Conservation (phyloP, 2,888 invertebrate species). For the Pristionchus arcanus region DNA sequence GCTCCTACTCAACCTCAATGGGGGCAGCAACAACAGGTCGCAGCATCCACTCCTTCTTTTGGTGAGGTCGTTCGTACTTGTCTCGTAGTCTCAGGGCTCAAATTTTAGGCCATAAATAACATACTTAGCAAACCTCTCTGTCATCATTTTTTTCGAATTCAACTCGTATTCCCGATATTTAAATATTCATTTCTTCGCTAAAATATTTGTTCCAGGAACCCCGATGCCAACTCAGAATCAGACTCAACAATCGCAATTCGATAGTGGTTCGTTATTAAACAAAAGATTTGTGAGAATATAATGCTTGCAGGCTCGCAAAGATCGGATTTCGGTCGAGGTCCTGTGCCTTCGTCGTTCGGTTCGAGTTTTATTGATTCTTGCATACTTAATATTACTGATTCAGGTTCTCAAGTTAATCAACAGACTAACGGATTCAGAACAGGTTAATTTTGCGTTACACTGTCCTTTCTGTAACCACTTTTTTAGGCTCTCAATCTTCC, state of each 20-base stretch:
- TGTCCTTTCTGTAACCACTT: not conserved
- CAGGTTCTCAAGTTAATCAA: not conserved
- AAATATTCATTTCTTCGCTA: no score
- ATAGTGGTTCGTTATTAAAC: not conserved
- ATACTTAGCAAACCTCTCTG: no score
- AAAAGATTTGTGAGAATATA: not conserved
- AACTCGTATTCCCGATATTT: no score
- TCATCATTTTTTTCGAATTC: no score
- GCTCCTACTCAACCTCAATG: not conserved
- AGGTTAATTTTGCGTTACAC: not conserved
- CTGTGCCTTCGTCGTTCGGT: not conserved
- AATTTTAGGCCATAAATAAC: no score
- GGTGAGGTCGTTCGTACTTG: no score
- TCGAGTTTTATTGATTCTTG: no score
- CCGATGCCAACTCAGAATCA: not conserved
- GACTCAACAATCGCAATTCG: not conserved
- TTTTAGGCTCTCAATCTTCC: not conserved
- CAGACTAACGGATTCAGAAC: not conserved
- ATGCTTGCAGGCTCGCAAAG: not conserved
- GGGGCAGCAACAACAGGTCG: not conserved
- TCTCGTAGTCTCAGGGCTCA: no score
- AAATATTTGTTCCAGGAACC: not conserved
- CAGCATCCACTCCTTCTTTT: not conserved
- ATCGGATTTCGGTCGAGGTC: not conserved
- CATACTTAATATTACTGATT: no score